phyloP scores from a whole-genome alignment of 2,797 vertebrate genomes.

The Otolemur crassicaudatus region DNA sequence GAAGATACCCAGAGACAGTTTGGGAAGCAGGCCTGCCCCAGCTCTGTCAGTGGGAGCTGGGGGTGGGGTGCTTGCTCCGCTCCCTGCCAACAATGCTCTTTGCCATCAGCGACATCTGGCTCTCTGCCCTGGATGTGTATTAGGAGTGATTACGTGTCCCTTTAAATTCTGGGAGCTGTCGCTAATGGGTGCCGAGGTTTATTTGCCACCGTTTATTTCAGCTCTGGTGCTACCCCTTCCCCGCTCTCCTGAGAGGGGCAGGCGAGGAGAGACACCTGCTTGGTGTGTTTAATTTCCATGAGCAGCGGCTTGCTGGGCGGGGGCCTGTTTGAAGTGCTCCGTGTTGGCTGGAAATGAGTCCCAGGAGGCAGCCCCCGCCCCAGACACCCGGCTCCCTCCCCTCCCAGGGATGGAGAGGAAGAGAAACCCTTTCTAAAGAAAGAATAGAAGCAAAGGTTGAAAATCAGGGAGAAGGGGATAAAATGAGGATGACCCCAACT shows the following conservation, averaged over 20 bases:
- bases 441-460: background rate
- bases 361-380: slow-evolving; percentile 71
- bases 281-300: slow-evolving; percentile 71
- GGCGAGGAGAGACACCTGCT: slow-evolving; percentile 70
- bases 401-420: slow-evolving; percentile 41
- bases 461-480: background rate
- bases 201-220: slow-evolving; percentile 74
- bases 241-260: background rate
- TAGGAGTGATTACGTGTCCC: slow-evolving; percentile 68
- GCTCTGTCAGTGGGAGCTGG: background rate
- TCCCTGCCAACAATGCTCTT: slow-evolving; percentile 47
- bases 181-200: slow-evolving; percentile 72
- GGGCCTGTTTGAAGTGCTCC: slow-evolving; percentile 77
- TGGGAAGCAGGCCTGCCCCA: background rate
- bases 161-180: slow-evolving; percentile 82
- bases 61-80: background rate
- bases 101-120: slow-evolving; percentile 78
- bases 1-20: background rate
- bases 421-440: slow-evolving; percentile 61
- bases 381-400: slow-evolving; percentile 65
- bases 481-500: background rate
- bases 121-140: slow-evolving; percentile 69
- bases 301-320: slow-evolving; percentile 60
- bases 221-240: slow-evolving; percentile 23
- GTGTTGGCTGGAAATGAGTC: slow-evolving; percentile 77